Evolutionary conservation across 2,888 invertebrate genomes (phyloP).

Genomic region (Agonopterix subpropinquella): DNA sequence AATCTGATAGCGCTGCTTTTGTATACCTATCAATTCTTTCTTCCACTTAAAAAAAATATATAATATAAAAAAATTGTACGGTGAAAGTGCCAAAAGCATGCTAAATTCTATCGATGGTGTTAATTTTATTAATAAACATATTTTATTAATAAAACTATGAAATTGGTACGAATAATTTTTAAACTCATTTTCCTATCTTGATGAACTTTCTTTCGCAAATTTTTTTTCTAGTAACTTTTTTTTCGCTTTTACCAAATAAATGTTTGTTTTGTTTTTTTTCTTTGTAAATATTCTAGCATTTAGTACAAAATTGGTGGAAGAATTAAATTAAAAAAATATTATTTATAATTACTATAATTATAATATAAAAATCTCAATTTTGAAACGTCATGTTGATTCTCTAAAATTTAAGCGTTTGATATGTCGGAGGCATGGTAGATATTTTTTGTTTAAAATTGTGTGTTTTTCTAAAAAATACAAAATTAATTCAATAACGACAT

Average conservation of each 20-base stretch:
- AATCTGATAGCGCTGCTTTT: slow-evolving; percentile 21
- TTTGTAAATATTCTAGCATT: slow-evolving; percentile 64
- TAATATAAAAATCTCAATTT: slow-evolving; percentile 28
- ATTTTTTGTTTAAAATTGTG: background rate
- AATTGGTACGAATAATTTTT: background rate
- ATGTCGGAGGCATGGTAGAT: background rate
- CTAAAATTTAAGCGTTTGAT: slow-evolving; percentile 2
- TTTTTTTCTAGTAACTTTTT: slow-evolving; percentile 9
- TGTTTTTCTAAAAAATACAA: background rate
- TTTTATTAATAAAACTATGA: too few species aligned
- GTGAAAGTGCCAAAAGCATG: slow-evolving; percentile 59
- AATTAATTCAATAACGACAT: background rate
- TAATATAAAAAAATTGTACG: slow-evolving; percentile 28
- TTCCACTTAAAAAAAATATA: slow-evolving; percentile 13
- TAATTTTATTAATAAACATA: background rate
- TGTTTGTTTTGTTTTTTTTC: slow-evolving; percentile 37
- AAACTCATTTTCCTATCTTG: background rate
- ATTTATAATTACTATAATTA: slow-evolving; percentile 27
- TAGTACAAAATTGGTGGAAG: slow-evolving; percentile 71
- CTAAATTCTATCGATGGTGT: slow-evolving; percentile 14
- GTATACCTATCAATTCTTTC: slow-evolving; percentile 10
- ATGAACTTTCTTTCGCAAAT: slow-evolving; percentile 11
- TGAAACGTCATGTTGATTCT: slow-evolving; percentile 9
- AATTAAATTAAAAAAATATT: slow-evolving; percentile 26
- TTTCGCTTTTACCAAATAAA: slow-evolving; percentile 68